Conservation (phyloP, 2,797 vertebrate species). For the Discoglossus pictus region DNA sequence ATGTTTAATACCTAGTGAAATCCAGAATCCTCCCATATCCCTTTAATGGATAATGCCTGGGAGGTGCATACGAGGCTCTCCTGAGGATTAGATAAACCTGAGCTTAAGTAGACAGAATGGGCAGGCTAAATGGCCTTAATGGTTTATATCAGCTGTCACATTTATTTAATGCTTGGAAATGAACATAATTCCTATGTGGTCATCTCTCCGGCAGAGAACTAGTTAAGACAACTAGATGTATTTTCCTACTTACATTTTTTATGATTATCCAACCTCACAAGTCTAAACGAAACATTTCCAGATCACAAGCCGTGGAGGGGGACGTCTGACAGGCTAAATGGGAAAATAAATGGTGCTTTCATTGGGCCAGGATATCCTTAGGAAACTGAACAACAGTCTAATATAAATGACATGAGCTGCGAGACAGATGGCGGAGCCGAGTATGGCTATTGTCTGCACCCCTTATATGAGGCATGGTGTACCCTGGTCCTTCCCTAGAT, state of each 20-base stretch:
- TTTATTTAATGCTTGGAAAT: background rate
- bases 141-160: slow-evolving; percentile 1
- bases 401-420: background rate
- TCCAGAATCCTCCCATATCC: too few relatives aligned
- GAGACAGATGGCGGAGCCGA: slow-evolving; percentile 2
- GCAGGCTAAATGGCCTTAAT: too few relatives aligned
- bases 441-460: too few relatives aligned
- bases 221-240: slow-evolving; percentile 6
- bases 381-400: background rate
- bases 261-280: slow-evolving; percentile 13
- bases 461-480: too few relatives aligned
- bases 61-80: too few relatives aligned
- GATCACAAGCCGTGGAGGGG: background rate
- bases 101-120: too few relatives aligned
- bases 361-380: slow-evolving; percentile 11
- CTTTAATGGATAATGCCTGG: too few relatives aligned
- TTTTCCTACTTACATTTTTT: slow-evolving; percentile 16
- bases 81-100: too few relatives aligned
- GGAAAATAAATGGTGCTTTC: slow-evolving; percentile 12
- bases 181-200: background rate
- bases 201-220: background rate
- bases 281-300: slow-evolving; percentile 7
- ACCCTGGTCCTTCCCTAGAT: too few relatives aligned
- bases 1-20: too few relatives aligned
- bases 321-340: slow-evolving; percentile 6